Conservation (phyloP, 2,888 invertebrate genomes). For the Andrena camellia region DNA sequence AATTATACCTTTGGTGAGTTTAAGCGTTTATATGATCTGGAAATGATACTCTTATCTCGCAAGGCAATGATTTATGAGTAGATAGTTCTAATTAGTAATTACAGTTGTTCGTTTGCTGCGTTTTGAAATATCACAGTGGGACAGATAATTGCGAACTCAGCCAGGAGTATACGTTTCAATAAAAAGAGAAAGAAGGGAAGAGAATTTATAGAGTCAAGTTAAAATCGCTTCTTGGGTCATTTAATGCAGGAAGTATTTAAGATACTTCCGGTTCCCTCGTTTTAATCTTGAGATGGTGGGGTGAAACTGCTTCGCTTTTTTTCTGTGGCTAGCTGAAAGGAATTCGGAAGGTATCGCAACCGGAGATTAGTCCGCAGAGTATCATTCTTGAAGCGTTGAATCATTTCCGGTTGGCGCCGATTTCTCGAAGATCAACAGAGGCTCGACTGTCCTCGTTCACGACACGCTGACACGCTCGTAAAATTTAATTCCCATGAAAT, state of each 20-base stretch:
- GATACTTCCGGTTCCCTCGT: background rate
- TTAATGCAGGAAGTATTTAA: background rate
- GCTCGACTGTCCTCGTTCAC: slow-evolving; percentile 2
- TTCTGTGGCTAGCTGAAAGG: background rate
- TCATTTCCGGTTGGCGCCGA: slow-evolving; percentile 55
- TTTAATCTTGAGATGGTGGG: background rate
- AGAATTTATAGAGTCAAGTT: background rate
- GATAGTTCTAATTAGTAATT: no score
- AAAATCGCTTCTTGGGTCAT: background rate
- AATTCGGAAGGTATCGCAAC: slow-evolving; percentile 26
- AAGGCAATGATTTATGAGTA: no score
- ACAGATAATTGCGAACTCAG: no score
- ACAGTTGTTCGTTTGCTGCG: no score
- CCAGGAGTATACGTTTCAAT: background rate
- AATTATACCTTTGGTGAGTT: no score
- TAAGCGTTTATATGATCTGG: no score
- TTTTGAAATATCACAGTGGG: no score
- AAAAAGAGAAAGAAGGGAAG: background rate
- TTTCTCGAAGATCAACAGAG: slow-evolving; percentile 36
- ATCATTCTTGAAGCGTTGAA: slow-evolving; percentile 60
- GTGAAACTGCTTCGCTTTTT: slow-evolving; percentile 14
- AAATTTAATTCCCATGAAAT: slow-evolving; percentile 36
- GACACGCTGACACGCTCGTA: slow-evolving; percentile 2
- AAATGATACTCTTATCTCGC: no score
- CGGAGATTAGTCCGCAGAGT: slow-evolving; percentile 43